Evolutionary conservation across 1,140 invertebrate species (phyloP).

Genomic region (Antheraea mylitta): DNA sequence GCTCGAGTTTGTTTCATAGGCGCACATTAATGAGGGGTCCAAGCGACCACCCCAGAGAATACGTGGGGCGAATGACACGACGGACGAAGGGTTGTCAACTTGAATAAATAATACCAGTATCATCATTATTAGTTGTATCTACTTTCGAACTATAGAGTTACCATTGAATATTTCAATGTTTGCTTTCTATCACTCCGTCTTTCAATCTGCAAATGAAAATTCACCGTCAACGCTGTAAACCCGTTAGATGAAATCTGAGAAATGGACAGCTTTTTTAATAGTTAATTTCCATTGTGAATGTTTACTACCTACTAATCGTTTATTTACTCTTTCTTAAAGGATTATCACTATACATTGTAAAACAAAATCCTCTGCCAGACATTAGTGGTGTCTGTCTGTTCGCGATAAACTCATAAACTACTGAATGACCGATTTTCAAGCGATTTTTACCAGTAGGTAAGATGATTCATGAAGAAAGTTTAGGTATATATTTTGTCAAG

Average conservation of each 20-base stretch:
- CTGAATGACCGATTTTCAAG: no score
- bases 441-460: no score
- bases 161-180: background rate
- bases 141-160: background rate
- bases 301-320: background rate
- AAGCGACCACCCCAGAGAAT: conserved; percentile 41
- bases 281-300: background rate
- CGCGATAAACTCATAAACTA: no score
- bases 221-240: background rate
- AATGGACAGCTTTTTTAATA: background rate
- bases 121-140: background rate
- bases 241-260: background rate
- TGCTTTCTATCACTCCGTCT: background rate
- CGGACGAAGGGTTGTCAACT: conserved; percentile 23
- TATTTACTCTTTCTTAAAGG: no score
- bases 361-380: no score
- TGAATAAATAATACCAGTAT: conserved; percentile 3
- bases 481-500: no score
- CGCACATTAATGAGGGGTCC: conserved; percentile 33
- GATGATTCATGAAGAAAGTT: no score
- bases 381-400: no score
- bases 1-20: conserved; percentile 25
- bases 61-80: conserved; percentile 34
- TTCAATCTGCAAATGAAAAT: background rate
- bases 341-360: no score